Evolutionary conservation across 1,140 invertebrate species (phyloP).

Genomic region (Nasonia giraulti): DNA sequence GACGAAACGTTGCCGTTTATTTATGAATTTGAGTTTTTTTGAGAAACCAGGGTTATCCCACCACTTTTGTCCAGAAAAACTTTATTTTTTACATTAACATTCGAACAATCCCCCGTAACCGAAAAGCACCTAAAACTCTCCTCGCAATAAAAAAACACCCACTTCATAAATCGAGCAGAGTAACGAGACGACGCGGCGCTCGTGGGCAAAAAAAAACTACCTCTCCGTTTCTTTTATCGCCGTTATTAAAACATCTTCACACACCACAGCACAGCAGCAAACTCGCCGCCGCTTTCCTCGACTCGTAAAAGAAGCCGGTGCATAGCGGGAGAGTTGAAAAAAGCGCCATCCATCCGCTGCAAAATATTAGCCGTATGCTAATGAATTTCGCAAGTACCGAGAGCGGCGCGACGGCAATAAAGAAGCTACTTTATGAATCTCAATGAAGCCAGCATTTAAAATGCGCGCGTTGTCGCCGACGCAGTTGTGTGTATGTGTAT

Average conservation of each 20-base stretch:
- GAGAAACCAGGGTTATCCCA: too few relatives aligned
- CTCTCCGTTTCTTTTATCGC: background rate
- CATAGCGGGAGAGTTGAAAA: background rate
- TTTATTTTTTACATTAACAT: too few relatives aligned
- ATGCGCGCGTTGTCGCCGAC: slow-evolving; percentile 4
- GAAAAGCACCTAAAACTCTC: background rate
- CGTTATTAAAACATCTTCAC: slow-evolving; percentile 34
- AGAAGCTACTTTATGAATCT: slow-evolving; percentile 38
- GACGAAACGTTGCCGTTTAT: too few relatives aligned
- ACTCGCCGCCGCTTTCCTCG: background rate
- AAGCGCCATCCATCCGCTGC: slow-evolving; percentile 3
- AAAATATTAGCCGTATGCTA: slow-evolving; percentile 25
- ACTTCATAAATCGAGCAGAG: background rate
- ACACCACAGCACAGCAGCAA: background rate
- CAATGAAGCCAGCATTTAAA: slow-evolving; percentile 33
- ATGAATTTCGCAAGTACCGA: slow-evolving; percentile 39
- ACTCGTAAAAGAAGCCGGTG: background rate
- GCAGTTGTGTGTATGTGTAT: background rate
- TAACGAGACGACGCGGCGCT: background rate
- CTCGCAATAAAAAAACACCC: background rate
- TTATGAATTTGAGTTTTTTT: too few relatives aligned
- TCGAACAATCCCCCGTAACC: too few relatives aligned
- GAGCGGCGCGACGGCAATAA: slow-evolving; percentile 40
- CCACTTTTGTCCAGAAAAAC: too few relatives aligned
- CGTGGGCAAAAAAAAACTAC: background rate